These are phyloP conservation scores for Cryptophagus acutangulus DNA, from an alignment of 2,888 invertebrate genomes.

Conservation along the genomic window DNA sequence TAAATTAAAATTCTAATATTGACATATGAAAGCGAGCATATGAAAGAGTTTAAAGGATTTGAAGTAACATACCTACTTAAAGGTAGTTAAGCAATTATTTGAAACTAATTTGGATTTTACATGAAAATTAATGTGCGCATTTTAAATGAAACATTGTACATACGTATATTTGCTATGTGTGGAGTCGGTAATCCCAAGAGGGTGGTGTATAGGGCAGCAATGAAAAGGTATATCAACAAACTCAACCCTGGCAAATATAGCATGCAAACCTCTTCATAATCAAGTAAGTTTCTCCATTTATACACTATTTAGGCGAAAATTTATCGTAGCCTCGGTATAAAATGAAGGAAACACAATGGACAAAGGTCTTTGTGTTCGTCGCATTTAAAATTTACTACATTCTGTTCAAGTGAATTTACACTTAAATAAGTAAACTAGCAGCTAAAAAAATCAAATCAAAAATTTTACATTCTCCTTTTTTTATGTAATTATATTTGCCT, in stretches of 20 bases:
- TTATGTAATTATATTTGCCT: too few species aligned
- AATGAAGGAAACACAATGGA: conserved; percentile 34
- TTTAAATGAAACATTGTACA: conserved; percentile 24
- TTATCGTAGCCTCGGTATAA: conserved; percentile 30
- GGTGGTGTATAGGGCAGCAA: conserved; percentile 17
- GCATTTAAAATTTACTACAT: conserved; percentile 32
- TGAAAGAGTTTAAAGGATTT: too few species aligned
- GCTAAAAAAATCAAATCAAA: conserved; percentile 3
- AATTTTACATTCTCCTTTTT: neutral
- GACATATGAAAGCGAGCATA: too few species aligned
- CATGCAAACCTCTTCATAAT: conserved; percentile 30
- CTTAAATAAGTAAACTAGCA: conserved; percentile 21
- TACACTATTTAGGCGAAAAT: conserved; percentile 29
- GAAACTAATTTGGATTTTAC: conserved; percentile 17
- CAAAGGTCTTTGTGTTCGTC: conserved; percentile 31
- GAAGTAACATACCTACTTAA: too few species aligned
- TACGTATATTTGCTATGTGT: conserved; percentile 14
- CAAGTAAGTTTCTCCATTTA: conserved; percentile 30
- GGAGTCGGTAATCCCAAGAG: conserved; percentile 21
- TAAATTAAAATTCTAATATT: too few species aligned
- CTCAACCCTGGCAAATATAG: conserved; percentile 26
- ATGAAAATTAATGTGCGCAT: conserved; percentile 22
- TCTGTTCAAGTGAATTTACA: conserved; percentile 25
- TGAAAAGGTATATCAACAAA: conserved; percentile 29
- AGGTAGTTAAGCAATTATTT: conserved; percentile 15